These are phyloP conservation scores for Butorides virescens DNA, from an alignment of 2,113 vertebrate genomes.

Conservation along the genomic window DNA sequence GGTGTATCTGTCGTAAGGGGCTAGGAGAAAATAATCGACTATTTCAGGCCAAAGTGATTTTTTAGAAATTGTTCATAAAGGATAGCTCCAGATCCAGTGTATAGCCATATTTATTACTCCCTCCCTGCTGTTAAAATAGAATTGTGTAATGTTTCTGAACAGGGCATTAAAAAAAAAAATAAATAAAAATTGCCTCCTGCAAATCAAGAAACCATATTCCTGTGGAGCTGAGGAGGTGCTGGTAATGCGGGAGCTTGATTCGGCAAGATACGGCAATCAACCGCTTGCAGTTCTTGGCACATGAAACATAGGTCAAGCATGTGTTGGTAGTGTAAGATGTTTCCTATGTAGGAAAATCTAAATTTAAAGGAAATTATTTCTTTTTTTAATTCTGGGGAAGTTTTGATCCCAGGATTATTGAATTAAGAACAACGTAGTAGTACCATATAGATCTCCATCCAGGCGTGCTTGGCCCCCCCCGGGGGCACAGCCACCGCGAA, in stretches of 20 bases:
- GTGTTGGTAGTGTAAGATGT: not conserved
- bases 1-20: not conserved
- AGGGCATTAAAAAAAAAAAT: not conserved
- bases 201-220: not conserved
- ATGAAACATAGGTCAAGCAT: not conserved
- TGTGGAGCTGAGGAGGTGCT: not conserved
- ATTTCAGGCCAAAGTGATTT: not conserved
- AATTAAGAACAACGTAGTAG: accelerated
- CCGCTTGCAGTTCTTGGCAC: not conserved
- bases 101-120: accelerated
- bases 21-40: not conserved
- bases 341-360: not conserved
- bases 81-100: not conserved
- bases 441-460: accelerated
- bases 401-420: not conserved
- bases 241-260: not conserved
- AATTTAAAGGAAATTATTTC: not conserved
- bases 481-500: not conserved
- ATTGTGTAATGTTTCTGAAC: not conserved
- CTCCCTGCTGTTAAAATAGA: not conserved
- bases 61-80: not conserved
- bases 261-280: not conserved
- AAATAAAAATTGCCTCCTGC: not conserved
- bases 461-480: not conserved
- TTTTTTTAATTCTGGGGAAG: not conserved